Evolutionary conservation across 1,140 invertebrate genomes (phyloP).

Genomic region (Nephila pilipes): DNA sequence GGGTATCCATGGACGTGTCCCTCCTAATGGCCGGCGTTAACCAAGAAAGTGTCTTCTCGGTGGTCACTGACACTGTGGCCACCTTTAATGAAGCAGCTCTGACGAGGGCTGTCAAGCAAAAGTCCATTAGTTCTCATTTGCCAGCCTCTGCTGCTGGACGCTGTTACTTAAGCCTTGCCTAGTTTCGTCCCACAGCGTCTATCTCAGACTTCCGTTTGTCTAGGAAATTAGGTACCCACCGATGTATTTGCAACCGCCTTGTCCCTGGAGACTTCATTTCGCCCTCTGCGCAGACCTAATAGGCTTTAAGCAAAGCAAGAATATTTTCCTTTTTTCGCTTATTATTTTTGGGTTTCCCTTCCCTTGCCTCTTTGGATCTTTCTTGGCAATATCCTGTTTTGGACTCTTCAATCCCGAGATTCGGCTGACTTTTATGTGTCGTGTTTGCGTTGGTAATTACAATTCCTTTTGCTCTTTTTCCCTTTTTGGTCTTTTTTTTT

Average conservation of each 20-base stretch:
- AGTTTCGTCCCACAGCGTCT: constrained; percentile 52
- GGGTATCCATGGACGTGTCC: background rate
- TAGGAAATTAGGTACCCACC: constrained; percentile 68
- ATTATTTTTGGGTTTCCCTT: background rate
- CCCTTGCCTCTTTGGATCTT: background rate
- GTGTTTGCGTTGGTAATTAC: background rate
- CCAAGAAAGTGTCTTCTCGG: constrained; percentile 61
- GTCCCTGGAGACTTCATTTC: constrained; percentile 51
- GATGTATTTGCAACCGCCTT: constrained; percentile 66
- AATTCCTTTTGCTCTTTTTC: background rate
- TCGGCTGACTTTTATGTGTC: background rate
- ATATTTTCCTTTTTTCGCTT: constrained; percentile 37
- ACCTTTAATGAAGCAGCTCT: constrained; percentile 73
- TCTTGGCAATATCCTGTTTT: constrained; percentile 62
- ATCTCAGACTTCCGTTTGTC: constrained; percentile 71
- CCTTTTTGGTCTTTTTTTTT: background rate
- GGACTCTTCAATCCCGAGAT: background rate
- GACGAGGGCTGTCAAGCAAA: constrained; percentile 69
- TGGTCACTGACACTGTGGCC: constrained; percentile 58
- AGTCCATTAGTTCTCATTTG: constrained; percentile 75
- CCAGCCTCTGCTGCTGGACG: constrained; percentile 58
- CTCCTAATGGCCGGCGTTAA: constrained; percentile 62
- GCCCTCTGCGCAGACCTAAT: constrained; percentile 50
- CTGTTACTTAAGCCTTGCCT: constrained; percentile 66
- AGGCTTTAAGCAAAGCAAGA: constrained; percentile 73